Evolutionary conservation across 2,888 invertebrate genomes (phyloP).

Genomic region (Apotomis turbidana): DNA sequence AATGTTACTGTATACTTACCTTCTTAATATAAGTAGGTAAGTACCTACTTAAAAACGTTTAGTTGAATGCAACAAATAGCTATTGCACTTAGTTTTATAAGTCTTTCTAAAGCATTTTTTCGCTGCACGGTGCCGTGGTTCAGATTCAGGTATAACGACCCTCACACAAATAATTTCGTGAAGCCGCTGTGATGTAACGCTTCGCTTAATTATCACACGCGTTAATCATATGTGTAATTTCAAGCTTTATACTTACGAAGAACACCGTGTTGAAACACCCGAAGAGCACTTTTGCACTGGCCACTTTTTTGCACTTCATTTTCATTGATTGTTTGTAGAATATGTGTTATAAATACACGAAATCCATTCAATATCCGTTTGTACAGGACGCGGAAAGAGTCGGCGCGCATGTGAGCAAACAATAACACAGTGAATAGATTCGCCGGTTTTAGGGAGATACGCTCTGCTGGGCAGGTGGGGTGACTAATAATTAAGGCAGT

Average conservation of each 20-base stretch:
- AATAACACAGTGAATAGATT: conserved; percentile 75
- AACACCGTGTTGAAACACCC: conserved; percentile 87
- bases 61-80: too few species aligned
- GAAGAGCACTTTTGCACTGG: conserved; percentile 86
- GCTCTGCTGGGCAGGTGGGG: conserved; percentile 82
- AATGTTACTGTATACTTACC: too few species aligned
- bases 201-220: background rate
- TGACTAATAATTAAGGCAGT: conserved; percentile 83
- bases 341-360: background rate
- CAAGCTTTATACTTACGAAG: conserved; percentile 78
- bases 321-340: conserved; percentile 24
- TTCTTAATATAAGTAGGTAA: too few species aligned
- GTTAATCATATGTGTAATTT: background rate
- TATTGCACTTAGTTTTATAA: too few species aligned
- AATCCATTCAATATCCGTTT: conserved; percentile 12
- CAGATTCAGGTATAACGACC: background rate
- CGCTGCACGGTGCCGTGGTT: background rate
- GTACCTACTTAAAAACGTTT: too few species aligned
- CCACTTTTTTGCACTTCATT: conserved; percentile 72
- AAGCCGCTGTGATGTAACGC: background rate
- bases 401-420: conserved; percentile 67
- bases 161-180: background rate
- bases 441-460: conserved; percentile 82
- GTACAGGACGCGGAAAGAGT: conserved; percentile 18
- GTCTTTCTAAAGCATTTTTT: background rate